phyloP scores from a whole-genome alignment of 2,797 vertebrate genomes.

The Sebastes elongatus region DNA sequence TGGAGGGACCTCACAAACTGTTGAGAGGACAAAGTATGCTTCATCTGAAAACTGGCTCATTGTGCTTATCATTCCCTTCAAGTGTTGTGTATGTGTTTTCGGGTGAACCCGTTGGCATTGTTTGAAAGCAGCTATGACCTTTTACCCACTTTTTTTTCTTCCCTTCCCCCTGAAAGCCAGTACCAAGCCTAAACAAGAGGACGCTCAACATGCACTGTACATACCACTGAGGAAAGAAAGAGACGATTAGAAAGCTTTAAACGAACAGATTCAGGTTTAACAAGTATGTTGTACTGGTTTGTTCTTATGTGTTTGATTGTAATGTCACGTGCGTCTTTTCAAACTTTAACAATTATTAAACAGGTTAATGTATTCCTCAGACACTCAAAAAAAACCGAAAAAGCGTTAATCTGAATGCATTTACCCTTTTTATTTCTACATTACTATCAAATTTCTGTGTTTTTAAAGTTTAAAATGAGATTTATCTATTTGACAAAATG shows the following conservation, averaged over 20 bases:
- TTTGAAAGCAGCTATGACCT: conserved; percentile 49
- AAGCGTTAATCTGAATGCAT: background rate
- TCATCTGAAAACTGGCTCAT: background rate
- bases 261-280: background rate
- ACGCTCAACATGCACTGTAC: background rate
- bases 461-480: background rate
- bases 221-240: background rate
- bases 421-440: background rate
- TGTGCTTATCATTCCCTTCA: background rate
- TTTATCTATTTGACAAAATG: background rate
- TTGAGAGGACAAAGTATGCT: background rate
- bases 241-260: too few species aligned
- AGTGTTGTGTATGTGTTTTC: background rate
- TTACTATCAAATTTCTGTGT: background rate
- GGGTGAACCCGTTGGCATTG: background rate
- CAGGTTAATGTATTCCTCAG: background rate
- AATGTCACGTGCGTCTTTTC: background rate
- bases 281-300: background rate
- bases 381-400: background rate
- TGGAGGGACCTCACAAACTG: background rate
- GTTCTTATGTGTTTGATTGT: background rate
- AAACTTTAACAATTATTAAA: background rate
- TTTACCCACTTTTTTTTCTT: conserved; percentile 61
- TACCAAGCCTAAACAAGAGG: background rate
- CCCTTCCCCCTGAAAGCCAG: background rate